phyloP scores from a whole-genome alignment of 2,113 vertebrate genomes.

The Conger conger region DNA sequence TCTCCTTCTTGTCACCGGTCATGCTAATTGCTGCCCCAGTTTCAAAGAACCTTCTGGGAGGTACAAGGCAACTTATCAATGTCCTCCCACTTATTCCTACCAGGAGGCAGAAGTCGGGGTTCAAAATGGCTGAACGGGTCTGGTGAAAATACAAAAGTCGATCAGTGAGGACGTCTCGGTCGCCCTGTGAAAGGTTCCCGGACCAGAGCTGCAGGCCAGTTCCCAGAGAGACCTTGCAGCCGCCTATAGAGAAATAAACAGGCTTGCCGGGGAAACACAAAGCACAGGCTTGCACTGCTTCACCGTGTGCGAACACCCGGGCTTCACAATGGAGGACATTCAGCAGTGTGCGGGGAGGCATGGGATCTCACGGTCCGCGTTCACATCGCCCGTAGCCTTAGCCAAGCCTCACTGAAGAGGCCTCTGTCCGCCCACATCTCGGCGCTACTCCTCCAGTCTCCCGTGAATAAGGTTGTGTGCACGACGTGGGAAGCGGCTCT shows the following conservation, averaged over 20 bases:
- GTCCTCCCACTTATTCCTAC: not conserved
- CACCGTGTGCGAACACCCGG: not conserved
- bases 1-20: not conserved
- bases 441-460: not conserved
- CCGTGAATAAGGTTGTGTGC: not conserved
- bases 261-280: not conserved
- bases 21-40: not conserved
- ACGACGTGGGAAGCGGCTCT: not conserved
- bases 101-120: not conserved
- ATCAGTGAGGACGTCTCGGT: not conserved
- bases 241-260: not conserved
- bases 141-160: not conserved
- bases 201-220: not conserved
- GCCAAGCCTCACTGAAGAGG: not conserved
- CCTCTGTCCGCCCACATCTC: not conserved
- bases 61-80: not conserved
- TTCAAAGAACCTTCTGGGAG: not conserved
- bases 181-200: not conserved
- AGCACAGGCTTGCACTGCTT: not conserved
- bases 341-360: not conserved
- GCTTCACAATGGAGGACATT: not conserved
- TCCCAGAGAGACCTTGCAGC: not conserved
- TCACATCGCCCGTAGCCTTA: not conserved
- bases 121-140: not conserved
- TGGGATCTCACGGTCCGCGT: not conserved